A percentile compares a stretch with the other conserved stretches of the same genome.
phyloP scores from a whole-genome alignment of 2,113 vertebrate genomes.

The Gambusia holbrooki region DNA sequence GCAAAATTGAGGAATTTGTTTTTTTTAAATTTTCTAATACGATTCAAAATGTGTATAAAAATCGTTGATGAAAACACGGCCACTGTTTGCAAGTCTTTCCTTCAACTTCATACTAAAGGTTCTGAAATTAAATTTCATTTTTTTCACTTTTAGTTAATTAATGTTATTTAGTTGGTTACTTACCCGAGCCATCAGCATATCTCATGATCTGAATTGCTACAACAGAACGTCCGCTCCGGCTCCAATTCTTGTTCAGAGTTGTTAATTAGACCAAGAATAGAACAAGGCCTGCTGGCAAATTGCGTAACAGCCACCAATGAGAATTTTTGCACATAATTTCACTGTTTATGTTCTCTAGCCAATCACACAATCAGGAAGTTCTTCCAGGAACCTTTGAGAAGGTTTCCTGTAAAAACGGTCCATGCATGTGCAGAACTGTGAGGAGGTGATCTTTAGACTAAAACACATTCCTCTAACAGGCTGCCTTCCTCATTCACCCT shows the following conservation, averaged over 20 bases:
- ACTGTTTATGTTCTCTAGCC: neutral
- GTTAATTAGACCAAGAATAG: neutral
- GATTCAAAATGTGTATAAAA: no score
- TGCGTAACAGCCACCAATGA: neutral
- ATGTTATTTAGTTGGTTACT: neutral
- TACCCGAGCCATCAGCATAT: neutral
- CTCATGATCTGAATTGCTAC: neutral
- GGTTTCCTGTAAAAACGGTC: neutral
- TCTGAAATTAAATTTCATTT: neutral
- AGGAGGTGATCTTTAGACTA: neutral
- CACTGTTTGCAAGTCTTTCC: neutral
- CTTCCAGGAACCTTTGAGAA: neutral
- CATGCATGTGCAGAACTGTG: neutral
- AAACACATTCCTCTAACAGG: neutral
- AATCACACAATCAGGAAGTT: neutral
- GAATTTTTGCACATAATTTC: neutral
- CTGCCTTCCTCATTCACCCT: neutral
- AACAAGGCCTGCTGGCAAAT: no score
- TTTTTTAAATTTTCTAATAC: no score
- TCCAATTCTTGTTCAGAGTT: neutral
- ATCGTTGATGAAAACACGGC: no score
- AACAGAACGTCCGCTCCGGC: neutral
- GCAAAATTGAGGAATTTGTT: no score
- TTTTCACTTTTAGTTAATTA: neutral
- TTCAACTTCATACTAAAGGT: neutral